phyloP scores from a whole-genome alignment of 2,888 invertebrate genomes.

The Selenia dentaria region DNA sequence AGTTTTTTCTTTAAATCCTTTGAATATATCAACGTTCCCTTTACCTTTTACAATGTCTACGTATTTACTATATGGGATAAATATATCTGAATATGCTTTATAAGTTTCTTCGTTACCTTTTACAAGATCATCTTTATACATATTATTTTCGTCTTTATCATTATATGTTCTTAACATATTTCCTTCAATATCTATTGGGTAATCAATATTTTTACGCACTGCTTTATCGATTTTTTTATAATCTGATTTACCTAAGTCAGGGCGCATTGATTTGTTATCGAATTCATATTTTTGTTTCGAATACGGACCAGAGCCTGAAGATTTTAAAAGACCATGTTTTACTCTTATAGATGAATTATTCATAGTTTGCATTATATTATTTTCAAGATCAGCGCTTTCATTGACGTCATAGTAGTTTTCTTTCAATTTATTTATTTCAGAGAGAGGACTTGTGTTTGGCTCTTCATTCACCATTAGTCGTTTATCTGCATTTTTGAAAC shows the following conservation, averaged over 20 bases:
- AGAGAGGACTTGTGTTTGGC: not conserved
- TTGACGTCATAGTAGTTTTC: not conserved
- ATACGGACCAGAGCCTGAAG: not conserved
- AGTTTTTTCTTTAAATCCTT: too few species aligned
- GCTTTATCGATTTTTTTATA: slow-evolving; percentile 7
- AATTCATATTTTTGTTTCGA: not conserved
- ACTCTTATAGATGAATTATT: slow-evolving; percentile 1
- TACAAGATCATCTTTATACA: not conserved
- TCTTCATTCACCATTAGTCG: not conserved
- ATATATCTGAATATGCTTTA: not conserved
- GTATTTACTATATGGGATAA: not conserved
- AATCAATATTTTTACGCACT: slow-evolving; percentile 7
- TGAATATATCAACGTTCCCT: too few species aligned
- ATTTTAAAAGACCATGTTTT: slow-evolving; percentile 7
- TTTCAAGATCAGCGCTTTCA: not conserved
- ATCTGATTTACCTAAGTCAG: slow-evolving; percentile 2
- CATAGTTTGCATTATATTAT: not conserved
- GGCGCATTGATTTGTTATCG: not conserved
- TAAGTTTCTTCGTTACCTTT: not conserved
- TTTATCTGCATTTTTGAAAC: too few species aligned
- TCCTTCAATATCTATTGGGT: not conserved
- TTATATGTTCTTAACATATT: slow-evolving; percentile 13
- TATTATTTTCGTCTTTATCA: not conserved
- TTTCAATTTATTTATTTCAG: not conserved
- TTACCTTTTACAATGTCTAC: too few species aligned